Percentiles rank a stretch among this genome's conserved stretches.
Conservation (phyloP, 1,140 invertebrate species). For the Dendrolimus kikuchii region DNA sequence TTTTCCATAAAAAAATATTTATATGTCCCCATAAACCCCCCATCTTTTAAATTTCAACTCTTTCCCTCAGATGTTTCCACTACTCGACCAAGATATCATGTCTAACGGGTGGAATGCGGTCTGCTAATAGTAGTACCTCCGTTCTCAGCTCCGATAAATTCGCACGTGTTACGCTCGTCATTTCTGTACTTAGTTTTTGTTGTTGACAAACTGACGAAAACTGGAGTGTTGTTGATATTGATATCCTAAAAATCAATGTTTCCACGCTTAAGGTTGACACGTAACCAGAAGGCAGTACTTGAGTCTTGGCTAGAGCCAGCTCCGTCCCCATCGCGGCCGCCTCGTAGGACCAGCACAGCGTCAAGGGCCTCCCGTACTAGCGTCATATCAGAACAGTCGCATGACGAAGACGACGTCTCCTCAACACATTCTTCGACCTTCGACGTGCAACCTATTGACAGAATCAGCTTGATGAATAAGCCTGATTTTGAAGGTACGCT, state of each 20-base stretch:
- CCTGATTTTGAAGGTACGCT: conserved; percentile 43
- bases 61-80: too few relatives aligned
- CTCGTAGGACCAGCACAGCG: conserved; percentile 11
- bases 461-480: conserved; percentile 42
- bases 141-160: too few relatives aligned
- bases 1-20: too few relatives aligned
- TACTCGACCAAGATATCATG: too few relatives aligned
- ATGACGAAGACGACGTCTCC: conserved; percentile 26
- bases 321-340: conserved; percentile 10
- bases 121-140: too few relatives aligned
- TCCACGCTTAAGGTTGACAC: conserved; percentile 34
- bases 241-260: background rate
- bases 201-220: too few relatives aligned
- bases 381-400: background rate
- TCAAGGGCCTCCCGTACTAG: conserved; percentile 1
- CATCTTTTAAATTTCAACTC: too few relatives aligned
- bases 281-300: conserved; percentile 45
- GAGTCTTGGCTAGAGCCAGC: conserved; percentile 34
- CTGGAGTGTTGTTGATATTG: too few relatives aligned
- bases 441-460: conserved; percentile 39
- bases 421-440: conserved; percentile 16
- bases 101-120: too few relatives aligned
- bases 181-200: too few relatives aligned
- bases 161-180: too few relatives aligned
- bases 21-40: too few relatives aligned